These are phyloP conservation scores for Drosophila atripex DNA, from an alignment of 2,888 invertebrate genomes.

Conservation along the genomic window DNA sequence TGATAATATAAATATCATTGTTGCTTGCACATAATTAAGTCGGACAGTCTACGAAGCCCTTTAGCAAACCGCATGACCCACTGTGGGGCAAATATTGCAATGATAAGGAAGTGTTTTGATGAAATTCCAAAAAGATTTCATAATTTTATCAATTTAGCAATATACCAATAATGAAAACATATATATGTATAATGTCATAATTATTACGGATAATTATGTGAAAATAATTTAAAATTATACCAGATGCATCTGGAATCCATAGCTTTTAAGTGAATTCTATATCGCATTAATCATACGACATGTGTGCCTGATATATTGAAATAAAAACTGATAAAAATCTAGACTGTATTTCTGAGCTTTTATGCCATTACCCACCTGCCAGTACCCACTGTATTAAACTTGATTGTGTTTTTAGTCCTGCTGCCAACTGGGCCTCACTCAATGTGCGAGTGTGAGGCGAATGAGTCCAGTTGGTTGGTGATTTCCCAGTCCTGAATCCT, in stretches of 20 bases:
- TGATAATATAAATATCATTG: constrained; percentile 78
- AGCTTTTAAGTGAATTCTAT: too few relatives aligned
- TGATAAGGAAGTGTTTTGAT: neutral
- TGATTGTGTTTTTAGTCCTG: constrained; percentile 39
- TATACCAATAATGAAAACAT: too few relatives aligned
- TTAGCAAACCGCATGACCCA: constrained; percentile 44
- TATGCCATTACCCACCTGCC: too few relatives aligned
- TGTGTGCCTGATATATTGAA: neutral
- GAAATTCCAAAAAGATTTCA: neutral
- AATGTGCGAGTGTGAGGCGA: constrained; percentile 39
- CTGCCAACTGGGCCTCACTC: constrained; percentile 53
- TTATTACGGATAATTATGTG: too few relatives aligned
- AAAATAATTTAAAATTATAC: too few relatives aligned
- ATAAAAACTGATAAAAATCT: too few relatives aligned
- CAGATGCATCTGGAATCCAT: too few relatives aligned
- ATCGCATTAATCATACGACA: neutral
- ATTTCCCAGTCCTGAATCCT: constrained; percentile 5
- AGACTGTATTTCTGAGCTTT: too few relatives aligned
- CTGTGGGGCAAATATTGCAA: constrained; percentile 14
- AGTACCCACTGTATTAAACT: constrained; percentile 23
- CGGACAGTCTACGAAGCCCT: constrained; percentile 57
- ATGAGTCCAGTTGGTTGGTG: constrained; percentile 30
- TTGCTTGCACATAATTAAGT: constrained; percentile 79
- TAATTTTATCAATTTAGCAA: neutral
- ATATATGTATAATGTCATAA: too few relatives aligned